Base-by-base conservation (phyloP, 2,797 vertebrate genomes). In the Gouania willdenowi region DNA sequence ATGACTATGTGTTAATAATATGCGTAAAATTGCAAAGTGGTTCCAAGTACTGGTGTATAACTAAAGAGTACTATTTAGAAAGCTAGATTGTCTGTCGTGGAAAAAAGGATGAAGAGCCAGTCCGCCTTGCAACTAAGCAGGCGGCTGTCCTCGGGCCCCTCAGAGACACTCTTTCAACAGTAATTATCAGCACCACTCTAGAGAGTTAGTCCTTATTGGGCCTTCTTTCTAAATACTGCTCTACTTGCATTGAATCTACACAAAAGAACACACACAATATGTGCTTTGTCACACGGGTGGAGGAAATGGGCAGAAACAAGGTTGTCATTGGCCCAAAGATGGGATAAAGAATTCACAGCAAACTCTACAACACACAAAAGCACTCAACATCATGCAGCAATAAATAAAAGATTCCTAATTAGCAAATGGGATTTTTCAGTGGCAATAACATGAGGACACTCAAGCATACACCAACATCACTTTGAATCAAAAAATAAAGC, bases 101-200 rank as follows among this genome's bases (percentile, higher is more conserved):
- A 55, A 76, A 56, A 64, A 41, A 56, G 39, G 36, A 38, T 52
- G 54, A 51, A 64, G 41, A 29, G 47, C 52, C 22, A 30, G 43
- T 37, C 59, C 71, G 41, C 60, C 51, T 30, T 26, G 66, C 49
- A 62, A 47, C 16, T 19, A 44, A 27, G 41, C 28, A 55, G 42
- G 58, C 78, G 74, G 66, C 73, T 75, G 69, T 66, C 53, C 47
- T 27, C 26, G 39, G 14, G 35, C 66, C 85, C 63, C 75, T 4
- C 14, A 0, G 81, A 82, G 79, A 80, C 62, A 6, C 48, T 64
- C 75, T 70, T 72, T 87, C 82, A 59, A 82, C 67, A 82, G 68
- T 83, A 87, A 89, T 90, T 87, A 89, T 84, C 82, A 82, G 77
- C 84, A 51, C 65, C 55, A 60, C 83, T 83, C 81, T 28, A 49